phyloP scores from a whole-genome alignment of 2,797 vertebrate genomes.

The Hybognathus amarus region DNA sequence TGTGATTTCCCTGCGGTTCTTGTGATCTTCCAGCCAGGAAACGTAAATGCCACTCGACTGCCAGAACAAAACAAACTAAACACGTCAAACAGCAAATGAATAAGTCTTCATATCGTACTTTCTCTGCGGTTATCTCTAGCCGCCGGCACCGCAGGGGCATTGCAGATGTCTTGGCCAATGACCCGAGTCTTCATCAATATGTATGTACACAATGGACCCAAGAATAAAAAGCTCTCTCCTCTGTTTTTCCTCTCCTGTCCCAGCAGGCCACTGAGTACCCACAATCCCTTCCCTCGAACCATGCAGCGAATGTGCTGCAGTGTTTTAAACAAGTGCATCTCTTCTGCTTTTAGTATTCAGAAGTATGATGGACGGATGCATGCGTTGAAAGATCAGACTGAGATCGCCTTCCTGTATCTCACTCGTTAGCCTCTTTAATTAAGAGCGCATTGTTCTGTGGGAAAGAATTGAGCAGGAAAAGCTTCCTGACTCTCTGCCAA shows the following conservation, averaged over 20 bases:
- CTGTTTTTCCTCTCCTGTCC: constrained; percentile 63
- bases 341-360: not conserved
- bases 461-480: constrained; percentile 79
- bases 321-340: constrained; percentile 34
- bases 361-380: constrained; percentile 29
- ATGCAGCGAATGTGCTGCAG: constrained; percentile 24
- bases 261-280: constrained; percentile 48
- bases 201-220: constrained; percentile 77
- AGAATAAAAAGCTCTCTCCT: constrained; percentile 72
- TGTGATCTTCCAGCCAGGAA: not conserved
- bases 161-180: constrained; percentile 78
- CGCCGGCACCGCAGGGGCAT: constrained; percentile 71
- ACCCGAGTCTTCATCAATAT: constrained; percentile 81
- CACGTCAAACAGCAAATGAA: not conserved
- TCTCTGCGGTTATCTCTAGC: constrained; percentile 78
- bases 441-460: constrained; percentile 79
- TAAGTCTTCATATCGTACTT: constrained; percentile 67
- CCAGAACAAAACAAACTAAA: constrained; percentile 5
- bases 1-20: constrained; percentile 4
- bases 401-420: constrained; percentile 72
- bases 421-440: constrained; percentile 81
- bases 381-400: not conserved
- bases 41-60: not conserved
- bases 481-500: constrained; percentile 79
- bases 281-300: constrained; percentile 21